phyloP scores from a whole-genome alignment of 2,888 invertebrate genomes.

The Machimus atricapillus region DNA sequence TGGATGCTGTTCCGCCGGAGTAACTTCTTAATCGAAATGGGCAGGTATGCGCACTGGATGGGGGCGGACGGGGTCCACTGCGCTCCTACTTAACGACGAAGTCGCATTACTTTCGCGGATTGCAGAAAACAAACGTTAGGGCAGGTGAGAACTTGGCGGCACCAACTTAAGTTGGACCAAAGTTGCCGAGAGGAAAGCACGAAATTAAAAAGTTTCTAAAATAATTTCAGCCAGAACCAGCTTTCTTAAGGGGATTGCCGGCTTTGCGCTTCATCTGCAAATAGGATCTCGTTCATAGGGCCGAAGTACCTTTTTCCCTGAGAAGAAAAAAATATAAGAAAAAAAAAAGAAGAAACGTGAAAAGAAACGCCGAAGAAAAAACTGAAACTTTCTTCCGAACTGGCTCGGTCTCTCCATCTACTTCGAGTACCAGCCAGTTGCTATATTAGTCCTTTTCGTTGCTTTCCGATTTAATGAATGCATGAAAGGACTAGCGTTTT shows the following conservation, averaged over 20 bases:
- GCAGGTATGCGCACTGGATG: background rate
- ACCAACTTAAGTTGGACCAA: background rate
- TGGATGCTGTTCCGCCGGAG: background rate
- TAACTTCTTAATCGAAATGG: slow-evolving; percentile 19
- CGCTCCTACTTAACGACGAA: background rate
- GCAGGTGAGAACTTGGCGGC: background rate
- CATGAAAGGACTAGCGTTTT: background rate
- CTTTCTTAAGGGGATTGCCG: background rate
- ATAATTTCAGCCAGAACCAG: background rate
- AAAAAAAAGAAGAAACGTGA: background rate
- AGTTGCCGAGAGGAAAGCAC: background rate
- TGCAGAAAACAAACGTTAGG: background rate
- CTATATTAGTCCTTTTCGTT: slow-evolving; percentile 5
- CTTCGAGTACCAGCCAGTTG: background rate
- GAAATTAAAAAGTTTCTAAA: slow-evolving; percentile 14
- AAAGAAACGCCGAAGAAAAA: background rate
- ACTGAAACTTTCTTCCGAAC: background rate
- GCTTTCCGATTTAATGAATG: slow-evolving; percentile 3
- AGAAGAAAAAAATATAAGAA: background rate
- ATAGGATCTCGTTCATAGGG: background rate
- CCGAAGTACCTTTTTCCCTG: background rate
- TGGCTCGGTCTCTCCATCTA: background rate
- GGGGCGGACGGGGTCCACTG: background rate
- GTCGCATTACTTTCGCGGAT: slow-evolving; percentile 1
- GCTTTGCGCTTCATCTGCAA: slow-evolving; percentile 4